Base-by-base conservation (phyloP, 92 coral and sea anemone species). In the Epizoanthus fatuus region DNA sequence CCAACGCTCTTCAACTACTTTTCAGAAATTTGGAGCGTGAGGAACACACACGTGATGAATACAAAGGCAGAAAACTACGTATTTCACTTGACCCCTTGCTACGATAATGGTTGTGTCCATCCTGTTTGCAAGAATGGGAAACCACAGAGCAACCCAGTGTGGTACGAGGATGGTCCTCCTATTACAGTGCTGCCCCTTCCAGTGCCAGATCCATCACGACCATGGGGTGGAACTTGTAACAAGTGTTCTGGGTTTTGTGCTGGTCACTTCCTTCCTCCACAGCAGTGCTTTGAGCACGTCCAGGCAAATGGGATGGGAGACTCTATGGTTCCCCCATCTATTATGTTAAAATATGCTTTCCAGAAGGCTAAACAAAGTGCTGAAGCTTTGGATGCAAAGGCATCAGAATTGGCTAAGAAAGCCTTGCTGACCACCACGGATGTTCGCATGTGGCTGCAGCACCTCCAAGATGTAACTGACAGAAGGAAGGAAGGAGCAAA, bases 151-250 rank as follows among this genome's bases (percentile, higher is more conserved):
- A 72, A 80, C 1, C 45, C 16, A 12, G 17, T 25, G 20, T 86
- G 90, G 90, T 63, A 19, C 37, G 73, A 45, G 69, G 54, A 71
- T 29, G 70, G 90, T 8, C 64, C 66, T 16, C 51, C 86, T 4
- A 68, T 78, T 40, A 25, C 88, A 5, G 12, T 81, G 54, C 56
- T 73, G 20, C 84, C 91, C 45, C 75, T 84, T 10, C 86, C 92
- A 17, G 53, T 86, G 2, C 81, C 90, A 20, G 86, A 79, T 80
- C 39, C 16, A 1, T 32, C 90, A 19, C 66, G 90, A 56, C 87
- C 87, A n/a, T 90, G 90, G 93, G 93, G 93, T 60, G 85, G 84
- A 20, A 69, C 3, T 16, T 90, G 90, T 81, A 3, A 39, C 12
- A 51, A 58, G 12, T 90, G 93, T 16, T 1, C 37, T 49, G 93